These are phyloP conservation scores for Himalopsyche phryganea DNA, from an alignment of 1,140 invertebrate genomes.

Conservation along the genomic window DNA sequence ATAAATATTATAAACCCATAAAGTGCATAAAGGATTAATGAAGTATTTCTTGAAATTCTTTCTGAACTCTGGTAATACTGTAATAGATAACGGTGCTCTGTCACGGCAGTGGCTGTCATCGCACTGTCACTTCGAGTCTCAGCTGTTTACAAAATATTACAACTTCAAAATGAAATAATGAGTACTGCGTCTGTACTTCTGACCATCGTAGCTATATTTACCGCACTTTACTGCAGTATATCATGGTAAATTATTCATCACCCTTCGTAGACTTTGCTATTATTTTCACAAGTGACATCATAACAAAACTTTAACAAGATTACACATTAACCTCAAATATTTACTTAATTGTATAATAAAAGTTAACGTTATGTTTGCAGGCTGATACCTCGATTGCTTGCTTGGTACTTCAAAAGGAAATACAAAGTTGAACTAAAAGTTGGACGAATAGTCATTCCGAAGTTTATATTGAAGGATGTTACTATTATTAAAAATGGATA, in stretches of 20 bases:
- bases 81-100: no score
- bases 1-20: no score
- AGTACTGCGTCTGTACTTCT: no score
- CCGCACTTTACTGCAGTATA: slow-evolving; percentile 43
- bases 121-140: no score
- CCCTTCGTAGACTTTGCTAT: slow-evolving; percentile 6
- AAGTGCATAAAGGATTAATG: no score
- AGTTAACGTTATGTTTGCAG: slow-evolving; percentile 40
- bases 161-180: no score
- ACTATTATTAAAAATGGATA: slow-evolving; percentile 65
- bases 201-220: no score
- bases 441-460: slow-evolving; percentile 64
- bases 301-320: slow-evolving; percentile 38
- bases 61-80: no score
- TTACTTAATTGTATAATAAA: slow-evolving; percentile 5
- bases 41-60: no score
- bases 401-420: slow-evolving; percentile 65
- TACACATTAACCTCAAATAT: slow-evolving; percentile 14
- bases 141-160: no score
- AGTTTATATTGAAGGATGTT: slow-evolving; percentile 64
- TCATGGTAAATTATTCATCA: slow-evolving; percentile 43
- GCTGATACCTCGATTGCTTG: slow-evolving; percentile 62
- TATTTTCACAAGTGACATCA: slow-evolving; percentile 42
- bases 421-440: slow-evolving; percentile 65
- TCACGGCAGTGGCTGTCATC: no score